Conservation (phyloP, 2,888 invertebrate species). For the Spodoptera exigua region DNA sequence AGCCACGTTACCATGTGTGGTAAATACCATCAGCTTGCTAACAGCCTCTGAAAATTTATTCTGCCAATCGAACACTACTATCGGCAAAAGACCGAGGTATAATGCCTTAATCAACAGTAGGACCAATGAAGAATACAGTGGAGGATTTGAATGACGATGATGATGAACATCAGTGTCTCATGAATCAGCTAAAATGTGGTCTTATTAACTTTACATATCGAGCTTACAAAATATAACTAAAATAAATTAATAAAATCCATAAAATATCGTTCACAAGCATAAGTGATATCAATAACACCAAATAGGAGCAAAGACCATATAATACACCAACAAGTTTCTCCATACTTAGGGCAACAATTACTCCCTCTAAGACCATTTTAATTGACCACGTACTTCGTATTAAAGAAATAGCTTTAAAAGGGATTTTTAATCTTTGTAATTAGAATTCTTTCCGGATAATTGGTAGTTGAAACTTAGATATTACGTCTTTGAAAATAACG, state of each 20-base stretch:
- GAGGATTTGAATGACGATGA: no score
- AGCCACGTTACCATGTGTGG: slow-evolving; percentile 3
- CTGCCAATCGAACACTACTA: slow-evolving; percentile 17
- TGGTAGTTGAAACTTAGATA: slow-evolving; percentile 37
- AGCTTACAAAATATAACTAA: no score
- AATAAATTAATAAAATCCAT: not conserved
- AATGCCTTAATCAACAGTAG: no score
- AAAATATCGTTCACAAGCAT: not conserved
- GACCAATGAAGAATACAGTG: no score
- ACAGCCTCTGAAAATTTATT: slow-evolving; percentile 36
- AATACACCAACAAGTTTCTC: slow-evolving; percentile 24
- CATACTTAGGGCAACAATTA: slow-evolving; percentile 19
- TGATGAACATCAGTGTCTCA: no score
- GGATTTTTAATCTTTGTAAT: slow-evolving; percentile 46
- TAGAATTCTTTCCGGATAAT: slow-evolving; percentile 47
- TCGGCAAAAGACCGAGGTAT: no score
- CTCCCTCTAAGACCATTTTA: slow-evolving; percentile 42
- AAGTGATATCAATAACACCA: slow-evolving; percentile 4
- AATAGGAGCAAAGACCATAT: slow-evolving; percentile 44
- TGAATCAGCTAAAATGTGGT: no score
- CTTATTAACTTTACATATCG: no score
- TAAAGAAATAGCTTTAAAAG: slow-evolving; percentile 28
- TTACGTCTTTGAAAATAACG: slow-evolving; percentile 15
- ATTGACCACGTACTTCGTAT: slow-evolving; percentile 44
- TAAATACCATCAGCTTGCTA: slow-evolving; percentile 11